Evolutionary conservation across 2,888 invertebrate genomes (phyloP), one percentile per base, ranked within the genome.

Genomic region (Parnassius smintheus): DNA sequence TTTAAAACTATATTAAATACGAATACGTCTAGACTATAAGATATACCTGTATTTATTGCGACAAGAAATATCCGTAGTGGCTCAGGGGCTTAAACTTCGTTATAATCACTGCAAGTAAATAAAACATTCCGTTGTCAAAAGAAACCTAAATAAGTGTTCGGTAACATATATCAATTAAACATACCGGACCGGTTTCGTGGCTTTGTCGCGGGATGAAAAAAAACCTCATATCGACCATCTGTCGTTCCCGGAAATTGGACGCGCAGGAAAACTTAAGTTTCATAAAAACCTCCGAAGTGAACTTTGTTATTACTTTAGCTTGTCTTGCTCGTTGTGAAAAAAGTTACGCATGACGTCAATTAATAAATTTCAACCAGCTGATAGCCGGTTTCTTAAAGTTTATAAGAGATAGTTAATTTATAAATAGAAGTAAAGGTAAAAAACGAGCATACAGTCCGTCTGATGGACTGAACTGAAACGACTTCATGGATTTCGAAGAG

Each of bases 211-310:
- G 25, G 25, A 56, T 9, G 48, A 44, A 55, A 45, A 55, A 59
- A 63, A 55, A 41, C 22, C 46, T 46, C 46, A 46, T 59, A 46
- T 54, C 59, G 53, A 46, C 56, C 63, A 63, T 56, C 59, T 63
- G 63, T 59, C 51, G 63, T 63, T 63, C 63, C 63, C 63, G 63
- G 63, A 59, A 63, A 63, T 63, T 63, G 56, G 11, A 56, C 41
- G 61, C 51, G 55, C 55, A 35, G 59, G 58, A 56, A 56, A 59
- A 59, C 58, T 59, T 54, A 42, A 57, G 45, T 50, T 42, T 41
- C 12, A 45, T 56, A 55, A 61, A 44, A 10, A 60, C 42, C 49
- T 50, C 44, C 7, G 13, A 12, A 51, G 42, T 48, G 41, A 18
- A 22, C 54, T 59, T 53, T 61, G 56, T 59, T 55, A 55, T 44